Base-by-base conservation (phyloP, 2,113 vertebrate species). In the Candoia aspera region DNA sequence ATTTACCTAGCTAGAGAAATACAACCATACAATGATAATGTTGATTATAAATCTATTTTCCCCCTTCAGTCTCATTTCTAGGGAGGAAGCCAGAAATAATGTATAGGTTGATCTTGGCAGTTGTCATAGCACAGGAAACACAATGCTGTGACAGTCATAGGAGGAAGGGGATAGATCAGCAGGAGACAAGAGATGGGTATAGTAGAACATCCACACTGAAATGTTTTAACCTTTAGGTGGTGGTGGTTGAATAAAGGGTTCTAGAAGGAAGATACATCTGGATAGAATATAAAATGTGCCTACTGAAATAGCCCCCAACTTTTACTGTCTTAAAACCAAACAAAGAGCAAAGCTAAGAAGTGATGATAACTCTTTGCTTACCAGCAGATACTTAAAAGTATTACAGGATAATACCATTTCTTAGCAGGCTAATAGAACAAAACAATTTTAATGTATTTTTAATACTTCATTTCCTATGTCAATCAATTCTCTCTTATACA, bases 71-170 rank as follows among this genome's bases (percentile, higher is more conserved):
- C 11, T 92, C n/a, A 89, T 84, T 89, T 84, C n/a, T 33, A 29
- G 86, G 37, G 33, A 59, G 19, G 24, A 11, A 84, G 90, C 2
- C 3, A 64, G n/a, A 59, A 58, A 49, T 46, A 59, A 46, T 42
- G 13, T 62, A 29, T 53, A 29, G 46, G 23, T 37, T 88, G 55
- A 60, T 88, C 29, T 33, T 85, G 73, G 59, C 23, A 37, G 24
- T 58, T 92, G 26, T 33, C 90, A 87, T 29, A 60, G 42, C 57
- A 92, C 8, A 84, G 79, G 13, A 85, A 85, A 64, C 89, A 24
- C n/a, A 85, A 59, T 26, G 15, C 23, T 85, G 19, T 84, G 73
- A 55, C 13, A 89, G n/a, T 6, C 42, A 91, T 12, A 49, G 55
- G 19, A 42, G 4, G 4, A 15, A 53, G 13, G 2, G 68, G 13